Percentiles rank a stretch among this genome's conserved stretches.
These are phyloP conservation scores for Sweltsa coloradensis DNA, from an alignment of 1,140 invertebrate species.

Conservation along the genomic window DNA sequence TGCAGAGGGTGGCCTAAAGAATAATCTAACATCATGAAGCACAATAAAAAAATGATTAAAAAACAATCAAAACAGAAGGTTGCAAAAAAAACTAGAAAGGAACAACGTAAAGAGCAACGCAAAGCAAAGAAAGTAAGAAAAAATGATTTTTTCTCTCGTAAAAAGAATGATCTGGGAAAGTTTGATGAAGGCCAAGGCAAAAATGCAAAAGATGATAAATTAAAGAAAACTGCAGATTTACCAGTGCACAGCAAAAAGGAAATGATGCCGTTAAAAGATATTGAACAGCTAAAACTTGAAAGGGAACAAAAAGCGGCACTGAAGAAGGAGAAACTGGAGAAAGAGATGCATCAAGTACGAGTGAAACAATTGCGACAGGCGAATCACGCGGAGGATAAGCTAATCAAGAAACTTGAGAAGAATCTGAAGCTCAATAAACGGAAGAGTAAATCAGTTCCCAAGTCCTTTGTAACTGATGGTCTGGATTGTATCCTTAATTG, in stretches of 20 bases:
- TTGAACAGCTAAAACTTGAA: constrained; percentile 1
- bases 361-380: constrained; percentile 49
- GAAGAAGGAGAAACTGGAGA: constrained; percentile 30
- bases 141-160: constrained; percentile 31
- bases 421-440: constrained; percentile 68
- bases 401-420: constrained; percentile 72
- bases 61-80: no score
- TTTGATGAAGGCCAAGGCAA: constrained; percentile 16
- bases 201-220: constrained; percentile 1
- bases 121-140: constrained; percentile 38
- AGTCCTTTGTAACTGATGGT: constrained; percentile 68
- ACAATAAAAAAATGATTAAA: no score
- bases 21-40: no score
- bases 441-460: constrained; percentile 59
- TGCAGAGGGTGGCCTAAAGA: no score
- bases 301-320: constrained; percentile 12
- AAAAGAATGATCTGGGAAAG: constrained; percentile 22
- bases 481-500: constrained; percentile 70
- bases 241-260: not conserved
- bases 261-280: not conserved
- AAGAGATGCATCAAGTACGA: constrained; percentile 41
- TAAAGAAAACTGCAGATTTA: constrained; percentile 24
- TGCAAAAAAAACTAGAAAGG: constrained; percentile 38
- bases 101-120: constrained; percentile 43
- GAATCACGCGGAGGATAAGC: constrained; percentile 65